phyloP scores from a whole-genome alignment of 2,113 vertebrate species.

The Notothenia rossii region DNA sequence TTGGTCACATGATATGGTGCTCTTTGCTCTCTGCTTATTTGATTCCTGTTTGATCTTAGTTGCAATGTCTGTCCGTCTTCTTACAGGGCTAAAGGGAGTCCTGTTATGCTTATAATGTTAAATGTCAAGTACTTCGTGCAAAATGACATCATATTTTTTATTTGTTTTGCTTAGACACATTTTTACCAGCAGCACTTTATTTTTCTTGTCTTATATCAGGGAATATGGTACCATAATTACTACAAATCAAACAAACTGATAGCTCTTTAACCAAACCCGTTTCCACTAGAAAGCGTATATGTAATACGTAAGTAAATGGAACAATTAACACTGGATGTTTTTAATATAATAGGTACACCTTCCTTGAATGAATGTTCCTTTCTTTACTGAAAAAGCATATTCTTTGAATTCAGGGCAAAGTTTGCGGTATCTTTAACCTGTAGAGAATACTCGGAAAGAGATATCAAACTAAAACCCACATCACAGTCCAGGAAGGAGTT shows the following conservation, averaged over 20 bases:
- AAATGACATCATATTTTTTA: too few species aligned
- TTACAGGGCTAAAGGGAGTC: not conserved
- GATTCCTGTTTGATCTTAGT: constrained; percentile 5
- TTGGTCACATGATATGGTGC: constrained; percentile 15
- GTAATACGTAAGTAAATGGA: not conserved
- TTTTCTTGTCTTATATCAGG: not conserved
- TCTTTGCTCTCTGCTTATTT: constrained; percentile 4
- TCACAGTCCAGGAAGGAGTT: constrained; percentile 56
- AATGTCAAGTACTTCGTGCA: not conserved
- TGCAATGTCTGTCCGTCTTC: not conserved
- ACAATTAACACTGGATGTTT: constrained; percentile 9
- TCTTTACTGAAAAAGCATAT: constrained; percentile 3
- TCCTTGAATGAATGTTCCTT: not conserved
- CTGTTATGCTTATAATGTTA: not conserved
- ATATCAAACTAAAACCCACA: constrained; percentile 42
- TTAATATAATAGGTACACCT: not conserved
- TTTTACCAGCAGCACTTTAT: not conserved
- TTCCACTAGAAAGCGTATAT: not conserved
- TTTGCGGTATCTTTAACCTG: not conserved
- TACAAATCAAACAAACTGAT: not conserved
- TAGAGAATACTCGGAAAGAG: constrained; percentile 11
- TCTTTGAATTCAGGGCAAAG: not conserved
- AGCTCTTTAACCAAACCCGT: not conserved
- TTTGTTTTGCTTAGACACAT: too few species aligned
- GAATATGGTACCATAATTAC: not conserved